Conservation (phyloP, 2,888 invertebrate species). For the Scrobipalpa costella region DNA sequence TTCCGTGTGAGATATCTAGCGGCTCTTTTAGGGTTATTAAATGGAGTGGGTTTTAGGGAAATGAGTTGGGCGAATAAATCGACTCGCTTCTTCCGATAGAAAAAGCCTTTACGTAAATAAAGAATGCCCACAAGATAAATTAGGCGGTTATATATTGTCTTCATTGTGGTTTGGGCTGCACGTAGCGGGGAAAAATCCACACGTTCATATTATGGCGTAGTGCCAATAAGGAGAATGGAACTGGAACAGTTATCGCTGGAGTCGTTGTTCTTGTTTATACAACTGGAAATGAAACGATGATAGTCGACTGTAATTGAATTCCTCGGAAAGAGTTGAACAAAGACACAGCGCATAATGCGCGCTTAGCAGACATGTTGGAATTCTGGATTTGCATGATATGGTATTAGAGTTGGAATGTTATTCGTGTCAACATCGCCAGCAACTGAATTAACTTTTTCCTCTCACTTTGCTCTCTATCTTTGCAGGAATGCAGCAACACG, state of each 20-base stretch:
- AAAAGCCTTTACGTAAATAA: constrained; percentile 66
- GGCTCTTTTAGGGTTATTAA: constrained; percentile 77
- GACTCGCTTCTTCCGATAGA: constrained; percentile 54
- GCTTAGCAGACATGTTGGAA: constrained; percentile 22
- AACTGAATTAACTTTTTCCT: constrained; percentile 16
- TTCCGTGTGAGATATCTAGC: constrained; percentile 73
- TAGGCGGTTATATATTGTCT: constrained; percentile 67
- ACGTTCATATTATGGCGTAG: constrained; percentile 52
- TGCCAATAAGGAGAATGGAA: constrained; percentile 70
- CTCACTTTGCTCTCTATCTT: constrained; percentile 16
- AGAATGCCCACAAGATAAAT: constrained; percentile 68
- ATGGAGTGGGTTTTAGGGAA: constrained; percentile 77
- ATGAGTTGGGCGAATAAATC: constrained; percentile 70
- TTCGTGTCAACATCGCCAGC: constrained; percentile 4
- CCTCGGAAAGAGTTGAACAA: constrained; percentile 26
- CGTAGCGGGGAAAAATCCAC: constrained; percentile 52
- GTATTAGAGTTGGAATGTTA: constrained; percentile 14
- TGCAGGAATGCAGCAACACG: not conserved
- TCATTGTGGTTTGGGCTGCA: constrained; percentile 53
- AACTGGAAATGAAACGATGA: constrained; percentile 40
- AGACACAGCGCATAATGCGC: constrained; percentile 21
- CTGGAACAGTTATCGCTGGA: constrained; percentile 55
- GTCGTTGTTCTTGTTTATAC: constrained; percentile 52
- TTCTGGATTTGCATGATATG: constrained; percentile 24
- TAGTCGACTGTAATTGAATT: constrained; percentile 32